Evolutionary conservation across 2,888 invertebrate genomes (phyloP).

Genomic region (Drosophila mettleri): DNA sequence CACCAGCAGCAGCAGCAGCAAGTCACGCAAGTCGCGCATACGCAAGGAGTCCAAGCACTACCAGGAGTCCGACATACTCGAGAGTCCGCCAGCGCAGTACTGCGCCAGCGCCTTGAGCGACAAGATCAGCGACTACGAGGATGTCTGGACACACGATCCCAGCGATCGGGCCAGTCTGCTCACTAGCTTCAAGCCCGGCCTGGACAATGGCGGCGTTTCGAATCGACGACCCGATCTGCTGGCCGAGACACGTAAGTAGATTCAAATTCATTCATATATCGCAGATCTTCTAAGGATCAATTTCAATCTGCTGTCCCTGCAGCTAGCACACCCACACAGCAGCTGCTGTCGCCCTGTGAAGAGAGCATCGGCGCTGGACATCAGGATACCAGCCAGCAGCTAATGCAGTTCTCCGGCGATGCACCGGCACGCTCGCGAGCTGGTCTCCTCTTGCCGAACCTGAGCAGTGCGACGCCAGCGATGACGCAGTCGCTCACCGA

Average conservation of each 20-base stretch:
- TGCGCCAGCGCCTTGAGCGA: constrained; percentile 95
- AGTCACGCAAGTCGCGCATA: constrained; percentile 85
- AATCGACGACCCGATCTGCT: constrained; percentile 86
- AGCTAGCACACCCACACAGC: constrained; percentile 87
- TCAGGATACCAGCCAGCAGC: constrained; percentile 71
- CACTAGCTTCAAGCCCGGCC: constrained; percentile 83
- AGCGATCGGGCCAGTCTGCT: constrained; percentile 86
- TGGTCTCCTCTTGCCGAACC: constrained; percentile 78
- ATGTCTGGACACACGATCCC: constrained; percentile 93
- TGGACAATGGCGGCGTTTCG: constrained; percentile 71
- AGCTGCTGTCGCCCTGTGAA: constrained; percentile 85
- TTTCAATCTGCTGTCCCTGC: constrained; percentile 20
- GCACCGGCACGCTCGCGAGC: constrained; percentile 80
- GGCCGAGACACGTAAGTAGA: constrained; percentile 86
- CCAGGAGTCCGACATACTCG: constrained; percentile 93
- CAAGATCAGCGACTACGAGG: constrained; percentile 97
- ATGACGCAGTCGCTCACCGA: constrained; percentile 78
- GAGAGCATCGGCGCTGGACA: constrained; percentile 70
- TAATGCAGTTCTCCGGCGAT: constrained; percentile 80
- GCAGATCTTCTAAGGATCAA: no score
- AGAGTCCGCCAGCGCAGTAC: constrained; percentile 93
- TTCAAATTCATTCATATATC: no score
- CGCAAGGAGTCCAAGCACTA: constrained; percentile 89
- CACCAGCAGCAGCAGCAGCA: constrained; percentile 71
- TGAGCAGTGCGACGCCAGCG: constrained; percentile 22